phyloP scores from a whole-genome alignment of 2,797 vertebrate genomes.

The Orestias chungarensis region DNA sequence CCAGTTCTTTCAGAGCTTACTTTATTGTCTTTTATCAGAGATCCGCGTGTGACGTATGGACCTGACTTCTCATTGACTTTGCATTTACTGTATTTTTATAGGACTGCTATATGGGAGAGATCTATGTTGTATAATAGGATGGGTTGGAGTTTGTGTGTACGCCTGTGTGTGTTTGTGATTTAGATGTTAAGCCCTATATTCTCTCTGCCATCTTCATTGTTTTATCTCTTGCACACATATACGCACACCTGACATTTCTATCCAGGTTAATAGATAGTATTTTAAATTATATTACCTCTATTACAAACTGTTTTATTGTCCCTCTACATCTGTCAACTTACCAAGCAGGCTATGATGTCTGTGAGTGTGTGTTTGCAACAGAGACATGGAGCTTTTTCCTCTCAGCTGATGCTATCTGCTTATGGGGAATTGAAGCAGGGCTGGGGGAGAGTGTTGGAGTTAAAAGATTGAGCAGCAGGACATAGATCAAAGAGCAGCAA shows the following conservation, averaged over 20 bases:
- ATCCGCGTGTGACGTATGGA: conserved; percentile 43
- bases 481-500: conserved; percentile 57
- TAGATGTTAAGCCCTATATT: conserved; percentile 71
- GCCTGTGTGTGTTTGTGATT: conserved; percentile 52
- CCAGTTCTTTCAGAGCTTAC: conserved; percentile 12
- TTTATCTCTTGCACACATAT: conserved; percentile 60
- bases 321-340: conserved; percentile 88
- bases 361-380: conserved; percentile 53
- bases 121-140: conserved; percentile 57
- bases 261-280: conserved; percentile 93
- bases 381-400: conserved; percentile 17
- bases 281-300: conserved; percentile 99
- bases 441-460: conserved; percentile 84
- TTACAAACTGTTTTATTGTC: conserved; percentile 97
- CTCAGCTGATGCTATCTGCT: conserved; percentile 94
- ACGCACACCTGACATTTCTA: conserved; percentile 68
- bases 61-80: conserved; percentile 33
- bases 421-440: conserved; percentile 92
- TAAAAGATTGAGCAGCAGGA: conserved; percentile 64
- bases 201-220: conserved; percentile 71
- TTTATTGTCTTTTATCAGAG: conserved; percentile 47
- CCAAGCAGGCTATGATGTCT: conserved; percentile 80
- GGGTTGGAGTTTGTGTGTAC: conserved; percentile 30
- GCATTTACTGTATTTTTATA: conserved; percentile 33
- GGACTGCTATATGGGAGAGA: conserved; percentile 41